Conservation (phyloP, 1,140 invertebrate species). For the Ptiloglossa arizonensis region DNA sequence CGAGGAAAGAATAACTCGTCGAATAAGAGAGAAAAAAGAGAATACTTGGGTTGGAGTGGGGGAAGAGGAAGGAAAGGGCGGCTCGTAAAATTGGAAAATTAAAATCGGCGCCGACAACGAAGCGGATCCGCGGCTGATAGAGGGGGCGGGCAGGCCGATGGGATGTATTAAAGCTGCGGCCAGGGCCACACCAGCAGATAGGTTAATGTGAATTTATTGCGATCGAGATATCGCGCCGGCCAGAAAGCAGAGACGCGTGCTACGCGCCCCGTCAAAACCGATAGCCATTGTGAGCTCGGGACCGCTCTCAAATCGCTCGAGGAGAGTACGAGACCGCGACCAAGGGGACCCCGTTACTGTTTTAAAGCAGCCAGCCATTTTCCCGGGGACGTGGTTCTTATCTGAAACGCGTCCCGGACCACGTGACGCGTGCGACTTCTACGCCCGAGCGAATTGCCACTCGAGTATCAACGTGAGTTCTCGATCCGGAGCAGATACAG, state of each 20-base stretch:
- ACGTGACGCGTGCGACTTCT: slow-evolving; percentile 47
- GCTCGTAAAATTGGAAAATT: slow-evolving; percentile 61
- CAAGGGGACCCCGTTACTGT: slow-evolving; percentile 24
- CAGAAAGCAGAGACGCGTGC: slow-evolving; percentile 78
- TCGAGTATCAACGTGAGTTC: neutral
- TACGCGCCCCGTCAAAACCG: slow-evolving; percentile 70
- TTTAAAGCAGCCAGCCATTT: slow-evolving; percentile 60
- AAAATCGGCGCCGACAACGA: slow-evolving; percentile 63
- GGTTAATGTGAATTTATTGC: slow-evolving; percentile 82
- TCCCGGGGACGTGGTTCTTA: slow-evolving; percentile 29
- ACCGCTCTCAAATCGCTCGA: slow-evolving; percentile 52
- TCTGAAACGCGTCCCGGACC: slow-evolving; percentile 26
- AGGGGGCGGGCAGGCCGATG: slow-evolving; percentile 27
- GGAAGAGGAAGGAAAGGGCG: neutral
- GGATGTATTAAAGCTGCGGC: slow-evolving; percentile 75
- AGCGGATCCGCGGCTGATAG: slow-evolving; percentile 24
- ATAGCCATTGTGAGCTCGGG: slow-evolving; percentile 68
- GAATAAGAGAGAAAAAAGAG: too few species aligned
- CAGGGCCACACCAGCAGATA: slow-evolving; percentile 74
- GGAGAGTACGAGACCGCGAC: neutral
- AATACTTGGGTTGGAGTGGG: neutral
- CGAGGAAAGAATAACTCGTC: too few species aligned
- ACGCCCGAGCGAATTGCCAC: slow-evolving; percentile 28
- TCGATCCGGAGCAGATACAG: neutral
- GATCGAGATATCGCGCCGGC: slow-evolving; percentile 77